Conservation (phyloP, 2,797 vertebrate genomes). For the Salmo trutta region DNA sequence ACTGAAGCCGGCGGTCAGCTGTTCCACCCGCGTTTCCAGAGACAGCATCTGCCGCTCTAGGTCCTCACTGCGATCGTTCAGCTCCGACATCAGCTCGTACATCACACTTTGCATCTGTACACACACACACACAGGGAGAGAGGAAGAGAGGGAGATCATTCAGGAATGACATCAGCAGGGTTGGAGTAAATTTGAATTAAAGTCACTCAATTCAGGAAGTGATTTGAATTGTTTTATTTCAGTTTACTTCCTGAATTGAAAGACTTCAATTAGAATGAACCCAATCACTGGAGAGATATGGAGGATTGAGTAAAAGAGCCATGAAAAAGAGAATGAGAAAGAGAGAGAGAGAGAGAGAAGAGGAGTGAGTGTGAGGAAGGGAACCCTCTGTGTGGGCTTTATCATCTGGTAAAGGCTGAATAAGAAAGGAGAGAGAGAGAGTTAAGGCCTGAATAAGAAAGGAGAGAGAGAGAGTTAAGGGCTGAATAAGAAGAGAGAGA, state of each 20-base stretch:
- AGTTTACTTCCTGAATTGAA: too few relatives aligned
- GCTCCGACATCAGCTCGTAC: constrained; percentile 84
- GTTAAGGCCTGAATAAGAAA: too few relatives aligned
- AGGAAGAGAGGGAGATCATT: background rate
- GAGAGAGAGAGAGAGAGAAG: too few relatives aligned
- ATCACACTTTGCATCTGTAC: constrained; percentile 73
- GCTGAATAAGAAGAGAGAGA: background rate
- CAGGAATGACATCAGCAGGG: background rate
- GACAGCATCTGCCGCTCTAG: constrained; percentile 84
- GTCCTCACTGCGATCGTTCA: constrained; percentile 84
- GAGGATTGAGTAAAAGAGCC: too few relatives aligned
- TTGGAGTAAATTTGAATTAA: background rate
- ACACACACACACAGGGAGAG: constrained; percentile 16
- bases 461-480: background rate
- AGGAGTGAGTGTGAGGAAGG: constrained; percentile 46
- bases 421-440: background rate
- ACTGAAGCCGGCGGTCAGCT: constrained; percentile 80
- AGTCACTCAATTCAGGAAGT: background rate
- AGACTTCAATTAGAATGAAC: background rate
- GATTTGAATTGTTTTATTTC: background rate
- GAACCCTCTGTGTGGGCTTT: constrained; percentile 55
- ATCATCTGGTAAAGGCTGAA: background rate
- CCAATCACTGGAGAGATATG: too few relatives aligned
- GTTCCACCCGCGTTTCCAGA: constrained; percentile 81
- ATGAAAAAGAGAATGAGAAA: background rate